Evolutionary conservation across 2,797 vertebrate genomes (phyloP).

Genomic region (Enteromius afrohamiltoni): DNA sequence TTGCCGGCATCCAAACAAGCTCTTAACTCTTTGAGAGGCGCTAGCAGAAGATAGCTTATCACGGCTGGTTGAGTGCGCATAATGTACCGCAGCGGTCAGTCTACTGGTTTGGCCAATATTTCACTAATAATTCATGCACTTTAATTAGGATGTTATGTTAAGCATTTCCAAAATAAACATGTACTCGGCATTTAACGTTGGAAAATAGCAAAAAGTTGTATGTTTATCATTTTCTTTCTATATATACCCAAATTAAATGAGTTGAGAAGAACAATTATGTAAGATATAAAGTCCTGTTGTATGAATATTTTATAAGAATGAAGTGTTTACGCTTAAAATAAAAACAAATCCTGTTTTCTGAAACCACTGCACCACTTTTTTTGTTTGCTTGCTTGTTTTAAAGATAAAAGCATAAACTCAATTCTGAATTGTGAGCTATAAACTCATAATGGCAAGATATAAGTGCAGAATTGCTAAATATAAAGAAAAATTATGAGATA

Average conservation of each 20-base stretch:
- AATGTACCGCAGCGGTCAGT: background rate
- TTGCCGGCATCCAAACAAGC: constrained; percentile 11
- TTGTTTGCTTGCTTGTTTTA: background rate
- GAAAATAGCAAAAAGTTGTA: background rate
- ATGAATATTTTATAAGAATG: background rate
- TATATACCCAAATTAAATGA: background rate
- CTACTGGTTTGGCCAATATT: background rate
- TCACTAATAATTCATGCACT: background rate
- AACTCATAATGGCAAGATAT: background rate
- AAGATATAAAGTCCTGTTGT: background rate
- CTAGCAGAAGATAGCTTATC: background rate
- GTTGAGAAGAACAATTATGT: background rate
- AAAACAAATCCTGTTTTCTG: background rate
- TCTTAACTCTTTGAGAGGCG: background rate
- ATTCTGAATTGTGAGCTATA: background rate
- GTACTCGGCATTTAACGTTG: background rate
- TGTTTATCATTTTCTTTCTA: background rate
- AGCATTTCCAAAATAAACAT: background rate
- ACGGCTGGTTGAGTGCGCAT: background rate
- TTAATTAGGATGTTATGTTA: background rate
- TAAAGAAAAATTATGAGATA: background rate
- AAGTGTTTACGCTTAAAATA: background rate
- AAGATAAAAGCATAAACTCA: background rate
- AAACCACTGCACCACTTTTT: background rate
- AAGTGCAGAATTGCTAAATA: background rate